Evolutionary conservation across 2,888 invertebrate species (phyloP).

Genomic region (Aphidius colemani): DNA sequence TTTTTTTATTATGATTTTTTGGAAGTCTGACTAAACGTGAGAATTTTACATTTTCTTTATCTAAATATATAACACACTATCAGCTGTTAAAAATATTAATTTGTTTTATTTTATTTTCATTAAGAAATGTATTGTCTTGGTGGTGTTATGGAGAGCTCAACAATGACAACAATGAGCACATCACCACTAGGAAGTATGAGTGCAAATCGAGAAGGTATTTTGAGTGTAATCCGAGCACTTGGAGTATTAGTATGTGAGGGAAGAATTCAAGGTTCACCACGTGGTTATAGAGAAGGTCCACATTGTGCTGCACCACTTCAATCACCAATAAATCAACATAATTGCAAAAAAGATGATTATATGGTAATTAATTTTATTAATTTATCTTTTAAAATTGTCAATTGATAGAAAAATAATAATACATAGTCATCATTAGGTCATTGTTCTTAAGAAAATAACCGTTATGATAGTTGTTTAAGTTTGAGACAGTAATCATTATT

Average conservation of each 20-base stretch:
- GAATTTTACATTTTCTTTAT: no score
- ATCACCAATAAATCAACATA: constrained; percentile 57
- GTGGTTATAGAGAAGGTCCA: constrained; percentile 73
- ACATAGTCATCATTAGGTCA: constrained; percentile 5
- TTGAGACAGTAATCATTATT: no score
- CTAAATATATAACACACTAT: constrained; percentile 14
- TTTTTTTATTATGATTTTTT: constrained; percentile 21
- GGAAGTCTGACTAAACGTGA: no score
- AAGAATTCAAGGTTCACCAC: constrained; percentile 58
- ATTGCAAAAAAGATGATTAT: constrained; percentile 62
- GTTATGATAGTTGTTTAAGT: neutral
- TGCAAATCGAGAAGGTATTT: constrained; percentile 50
- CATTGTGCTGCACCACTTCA: constrained; percentile 65
- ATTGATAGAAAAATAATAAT: neutral
- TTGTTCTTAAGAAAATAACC: neutral
- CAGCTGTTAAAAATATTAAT: neutral
- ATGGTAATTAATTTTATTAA: constrained; percentile 59
- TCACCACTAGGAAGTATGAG: constrained; percentile 30
- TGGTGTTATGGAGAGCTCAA: constrained; percentile 49
- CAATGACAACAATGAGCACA: constrained; percentile 33
- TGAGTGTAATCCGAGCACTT: constrained; percentile 57
- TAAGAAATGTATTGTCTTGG: constrained; percentile 59
- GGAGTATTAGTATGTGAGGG: constrained; percentile 59
- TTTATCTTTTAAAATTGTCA: neutral
- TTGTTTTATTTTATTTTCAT: constrained; percentile 28